Conservation (phyloP, 2,797 vertebrate genomes). For the Silurus aristotelis region DNA sequence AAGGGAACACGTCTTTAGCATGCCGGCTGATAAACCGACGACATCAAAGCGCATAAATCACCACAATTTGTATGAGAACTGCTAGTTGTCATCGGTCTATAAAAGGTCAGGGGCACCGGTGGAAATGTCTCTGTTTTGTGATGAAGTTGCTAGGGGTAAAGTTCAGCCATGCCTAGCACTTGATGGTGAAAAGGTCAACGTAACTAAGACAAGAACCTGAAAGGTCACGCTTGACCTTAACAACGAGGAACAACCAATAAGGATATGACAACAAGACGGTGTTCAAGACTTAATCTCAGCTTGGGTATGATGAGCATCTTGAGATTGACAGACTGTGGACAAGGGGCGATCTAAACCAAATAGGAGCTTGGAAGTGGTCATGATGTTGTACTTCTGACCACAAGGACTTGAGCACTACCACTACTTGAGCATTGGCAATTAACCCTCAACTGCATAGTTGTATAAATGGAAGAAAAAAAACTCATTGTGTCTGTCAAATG, state of each 20-base stretch:
- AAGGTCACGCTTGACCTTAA: conserved; percentile 67
- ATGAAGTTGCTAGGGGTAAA: conserved; percentile 63
- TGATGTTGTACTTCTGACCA: no score
- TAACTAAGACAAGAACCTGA: conserved; percentile 61
- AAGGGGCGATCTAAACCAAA: neutral
- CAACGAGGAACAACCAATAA: conserved; percentile 40
- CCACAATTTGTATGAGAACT: conserved; percentile 57
- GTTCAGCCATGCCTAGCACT: conserved; percentile 63
- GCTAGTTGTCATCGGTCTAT: conserved; percentile 53
- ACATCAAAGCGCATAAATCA: conserved; percentile 65
- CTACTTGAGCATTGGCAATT: no score
- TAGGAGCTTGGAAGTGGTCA: neutral
- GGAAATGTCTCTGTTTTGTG: conserved; percentile 50
- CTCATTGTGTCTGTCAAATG: no score
- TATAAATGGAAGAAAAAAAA: no score
- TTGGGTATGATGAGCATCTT: neutral
- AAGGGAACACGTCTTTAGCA: conserved; percentile 37
- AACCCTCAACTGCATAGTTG: no score
- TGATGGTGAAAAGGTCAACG: conserved; percentile 70
- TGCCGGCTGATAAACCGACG: conserved; percentile 43
- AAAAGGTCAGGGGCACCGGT: conserved; percentile 69
- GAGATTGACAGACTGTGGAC: conserved; percentile 1
- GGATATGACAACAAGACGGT: neutral
- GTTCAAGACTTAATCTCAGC: conserved; percentile 1
- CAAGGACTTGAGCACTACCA: no score